These are phyloP conservation scores for Montipora foliosa DNA, from an alignment of 64 coral and sea anemone species.

Conservation along the genomic window DNA sequence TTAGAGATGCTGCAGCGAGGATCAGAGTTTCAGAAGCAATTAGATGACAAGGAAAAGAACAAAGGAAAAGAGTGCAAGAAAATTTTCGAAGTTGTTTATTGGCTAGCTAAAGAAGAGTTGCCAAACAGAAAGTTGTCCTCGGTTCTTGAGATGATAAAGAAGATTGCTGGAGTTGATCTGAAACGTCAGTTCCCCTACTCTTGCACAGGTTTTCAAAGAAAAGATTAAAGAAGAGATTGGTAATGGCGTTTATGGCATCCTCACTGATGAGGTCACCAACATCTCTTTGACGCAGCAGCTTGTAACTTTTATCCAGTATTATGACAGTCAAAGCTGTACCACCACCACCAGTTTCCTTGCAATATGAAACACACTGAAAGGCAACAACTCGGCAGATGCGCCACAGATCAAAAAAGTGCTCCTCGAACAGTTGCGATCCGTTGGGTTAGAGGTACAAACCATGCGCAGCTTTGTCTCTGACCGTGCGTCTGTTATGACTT, in stretches of 20 bases:
- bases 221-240: constrained; percentile 14
- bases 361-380: constrained; percentile 51
- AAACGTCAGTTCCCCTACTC: constrained; percentile 17
- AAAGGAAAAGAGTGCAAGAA: constrained; percentile 43
- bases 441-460: constrained; percentile 49
- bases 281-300: constrained; percentile 23
- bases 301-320: constrained; percentile 40
- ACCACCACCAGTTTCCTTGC: constrained; percentile 31
- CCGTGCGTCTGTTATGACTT: constrained; percentile 42
- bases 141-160: constrained; percentile 38
- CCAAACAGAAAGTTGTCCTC: constrained; percentile 46
- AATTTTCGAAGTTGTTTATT: constrained; percentile 52
- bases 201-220: constrained; percentile 18
- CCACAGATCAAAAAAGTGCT: constrained; percentile 38
- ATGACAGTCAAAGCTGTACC: constrained; percentile 45
- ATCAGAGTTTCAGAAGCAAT: constrained; percentile 47
- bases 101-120: constrained; percentile 21
- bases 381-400: constrained; percentile 37
- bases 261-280: constrained; percentile 31
- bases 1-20: constrained; percentile 27
- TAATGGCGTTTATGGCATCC: constrained; percentile 46
- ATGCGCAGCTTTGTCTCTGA: constrained; percentile 43
- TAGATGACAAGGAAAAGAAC: constrained; percentile 50
- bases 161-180: constrained; percentile 24
- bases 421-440: constrained; percentile 37